These are phyloP conservation scores for Musca vetustissima DNA, from an alignment of 1,140 invertebrate species.

Conservation along the genomic window DNA sequence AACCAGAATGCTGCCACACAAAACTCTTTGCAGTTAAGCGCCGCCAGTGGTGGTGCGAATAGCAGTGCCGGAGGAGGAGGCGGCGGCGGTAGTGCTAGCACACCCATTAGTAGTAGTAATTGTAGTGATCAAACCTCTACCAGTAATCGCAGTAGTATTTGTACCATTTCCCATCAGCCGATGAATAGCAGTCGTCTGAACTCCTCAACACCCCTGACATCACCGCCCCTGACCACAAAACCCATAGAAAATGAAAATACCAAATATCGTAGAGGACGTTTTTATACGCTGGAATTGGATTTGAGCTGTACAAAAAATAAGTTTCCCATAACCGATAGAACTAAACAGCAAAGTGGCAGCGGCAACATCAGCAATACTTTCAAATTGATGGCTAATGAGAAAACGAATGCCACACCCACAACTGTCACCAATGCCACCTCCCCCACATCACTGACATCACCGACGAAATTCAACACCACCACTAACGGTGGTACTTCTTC, in stretches of 20 bases:
- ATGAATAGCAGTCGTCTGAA: slow-evolving; percentile 19
- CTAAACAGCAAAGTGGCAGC: slow-evolving; percentile 2
- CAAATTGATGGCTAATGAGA: slow-evolving; percentile 1
- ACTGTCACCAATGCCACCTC: background rate
- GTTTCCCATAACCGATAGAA: slow-evolving; percentile 54
- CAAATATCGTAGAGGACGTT: slow-evolving; percentile 42
- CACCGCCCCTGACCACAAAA: slow-evolving; percentile 10
- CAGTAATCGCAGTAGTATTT: slow-evolving; percentile 39
- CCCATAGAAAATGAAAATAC: slow-evolving; percentile 42
- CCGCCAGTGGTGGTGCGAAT: background rate
- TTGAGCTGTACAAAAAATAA: slow-evolving; percentile 55
- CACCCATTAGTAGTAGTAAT: slow-evolving; percentile 29
- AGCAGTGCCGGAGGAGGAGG: background rate
- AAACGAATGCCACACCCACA: background rate
- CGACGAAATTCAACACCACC: slow-evolving; percentile 6
- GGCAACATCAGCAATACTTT: background rate
- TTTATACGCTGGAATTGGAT: slow-evolving; percentile 51
- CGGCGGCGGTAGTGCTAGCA: slow-evolving; percentile 1
- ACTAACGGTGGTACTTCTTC: background rate
- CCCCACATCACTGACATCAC: slow-evolving; percentile 4
- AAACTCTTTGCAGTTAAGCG: background rate
- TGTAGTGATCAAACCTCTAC: slow-evolving; percentile 31
- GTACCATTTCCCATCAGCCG: slow-evolving; percentile 32
- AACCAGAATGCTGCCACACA: slow-evolving; percentile 25
- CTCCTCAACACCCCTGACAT: background rate